Base-by-base conservation (phyloP, 1,140 invertebrate species). In the Lepidurus packardi region DNA sequence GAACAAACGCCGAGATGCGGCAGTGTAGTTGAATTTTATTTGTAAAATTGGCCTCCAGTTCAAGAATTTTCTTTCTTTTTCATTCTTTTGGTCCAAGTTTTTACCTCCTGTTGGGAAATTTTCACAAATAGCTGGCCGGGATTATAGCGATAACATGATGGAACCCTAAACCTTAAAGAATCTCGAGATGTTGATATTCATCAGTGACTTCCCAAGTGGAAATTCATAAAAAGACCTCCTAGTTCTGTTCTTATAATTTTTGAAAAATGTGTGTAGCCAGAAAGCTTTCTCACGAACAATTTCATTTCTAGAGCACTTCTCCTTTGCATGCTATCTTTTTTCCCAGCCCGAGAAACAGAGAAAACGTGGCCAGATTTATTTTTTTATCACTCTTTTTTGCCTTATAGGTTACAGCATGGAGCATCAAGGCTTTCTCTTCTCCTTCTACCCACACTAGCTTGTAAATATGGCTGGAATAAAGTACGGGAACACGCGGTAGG, bases 401-500 rank as follows among this genome's bases (percentile, higher is more conserved):
- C 2, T 34, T 2, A 0, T 3, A 34, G 34, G 34, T 34, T 47
- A 47, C 16, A 47, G 16, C 16, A 47, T 7, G 21, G 13, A n/a
- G 16, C 53, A 7, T 7, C 4, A 21, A 65, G 53, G 16, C 21
- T 65, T 65, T 65, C 16, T 65, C 53, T 65, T 16, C 53, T n/a
- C 16, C 21, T 65, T 65, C 1, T 16, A 65, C 53, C 53, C 13
- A 13, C 53, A 65, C 53, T 3, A 34, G 53, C 53, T 65, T 65
- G 53, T 65, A 7, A 21, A 65, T 34, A 65, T 21, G 53, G 53
- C 8, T 65, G 13, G 21, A 65, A 65, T 65, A 65, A 65, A 65
- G 21, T 65, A 21, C 21, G 53, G 53, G 53, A 65, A 65, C 53
- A 65, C 53, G 53, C 53, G 53, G 53, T 65, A 65, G 53, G 53